Evolutionary conservation across 2,888 invertebrate species (phyloP).

Genomic region (Gibbula magus): DNA sequence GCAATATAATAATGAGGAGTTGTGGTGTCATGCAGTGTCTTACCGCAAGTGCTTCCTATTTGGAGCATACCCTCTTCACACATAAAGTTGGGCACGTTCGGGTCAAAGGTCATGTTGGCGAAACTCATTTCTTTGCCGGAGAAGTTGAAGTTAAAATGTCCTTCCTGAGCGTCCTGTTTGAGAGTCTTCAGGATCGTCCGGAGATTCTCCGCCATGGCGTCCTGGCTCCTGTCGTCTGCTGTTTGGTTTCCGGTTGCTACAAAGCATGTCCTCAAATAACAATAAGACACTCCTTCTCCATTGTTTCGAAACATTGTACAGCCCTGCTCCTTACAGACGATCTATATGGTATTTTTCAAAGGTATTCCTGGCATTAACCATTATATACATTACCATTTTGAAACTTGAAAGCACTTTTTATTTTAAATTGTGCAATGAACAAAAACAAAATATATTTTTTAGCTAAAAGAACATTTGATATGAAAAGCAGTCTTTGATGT

Average conservation of each 20-base stretch:
- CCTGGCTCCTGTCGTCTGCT: conserved; percentile 37
- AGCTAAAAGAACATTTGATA: too few species aligned
- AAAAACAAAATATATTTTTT: too few species aligned
- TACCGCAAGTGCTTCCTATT: conserved; percentile 79
- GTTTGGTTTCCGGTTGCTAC: conserved; percentile 29
- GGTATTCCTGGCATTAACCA: too few species aligned
- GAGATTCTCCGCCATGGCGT: conserved; percentile 46
- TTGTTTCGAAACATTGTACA: too few species aligned
- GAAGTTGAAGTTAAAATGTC: conserved; percentile 69
- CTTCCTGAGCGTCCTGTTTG: conserved; percentile 68
- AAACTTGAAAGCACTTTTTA: too few species aligned
- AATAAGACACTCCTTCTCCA: too few species aligned
- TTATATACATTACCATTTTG: too few species aligned
- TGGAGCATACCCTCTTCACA: conserved; percentile 79
- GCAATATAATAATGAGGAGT: not conserved
- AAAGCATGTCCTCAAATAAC: not conserved
- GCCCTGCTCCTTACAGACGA: too few species aligned
- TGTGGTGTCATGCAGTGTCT: too few species aligned
- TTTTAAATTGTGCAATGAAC: too few species aligned
- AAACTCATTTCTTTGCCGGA: conserved; percentile 61
- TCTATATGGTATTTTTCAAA: too few species aligned
- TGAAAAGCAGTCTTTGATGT: too few species aligned
- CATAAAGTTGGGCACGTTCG: conserved; percentile 61
- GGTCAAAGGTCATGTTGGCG: conserved; percentile 60
- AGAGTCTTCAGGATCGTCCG: conserved; percentile 60